Percentiles rank a stretch among this genome's conserved stretches.
Conservation (phyloP, 1,140 invertebrate species). For the Tetragnatha versicolor region DNA sequence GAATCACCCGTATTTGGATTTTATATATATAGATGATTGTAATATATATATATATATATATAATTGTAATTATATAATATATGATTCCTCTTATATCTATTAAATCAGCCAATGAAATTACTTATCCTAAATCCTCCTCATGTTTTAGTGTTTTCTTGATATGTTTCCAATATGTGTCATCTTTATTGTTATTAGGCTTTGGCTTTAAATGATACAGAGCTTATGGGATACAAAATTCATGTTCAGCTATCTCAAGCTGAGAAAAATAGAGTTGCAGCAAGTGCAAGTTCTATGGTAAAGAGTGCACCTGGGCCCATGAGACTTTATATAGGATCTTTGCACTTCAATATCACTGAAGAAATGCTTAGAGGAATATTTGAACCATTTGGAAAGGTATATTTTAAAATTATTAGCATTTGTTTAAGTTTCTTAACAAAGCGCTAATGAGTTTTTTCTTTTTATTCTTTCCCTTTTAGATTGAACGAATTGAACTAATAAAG, state of each 20-base stretch:
- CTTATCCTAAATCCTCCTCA: too few relatives aligned
- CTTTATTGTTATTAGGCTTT: slow-evolving; percentile 89
- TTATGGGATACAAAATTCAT: slow-evolving; percentile 96
- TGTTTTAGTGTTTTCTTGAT: too few relatives aligned
- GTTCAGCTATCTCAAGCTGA: slow-evolving; percentile 99
- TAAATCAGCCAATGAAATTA: too few relatives aligned
- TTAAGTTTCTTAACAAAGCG: too few relatives aligned
- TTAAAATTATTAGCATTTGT: neutral
- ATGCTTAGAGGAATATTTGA: slow-evolving; percentile 99
- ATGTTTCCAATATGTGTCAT: too few relatives aligned
- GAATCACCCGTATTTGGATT: too few relatives aligned
- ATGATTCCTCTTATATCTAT: too few relatives aligned
- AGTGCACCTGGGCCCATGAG: slow-evolving; percentile 83
- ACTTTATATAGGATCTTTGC: slow-evolving; percentile 95
- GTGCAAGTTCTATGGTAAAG: slow-evolving; percentile 60
- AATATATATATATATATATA: too few relatives aligned
- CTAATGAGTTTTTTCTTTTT: too few relatives aligned
- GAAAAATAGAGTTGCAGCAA: slow-evolving; percentile 79
- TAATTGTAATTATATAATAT: too few relatives aligned
- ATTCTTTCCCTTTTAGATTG: slow-evolving; percentile 71
- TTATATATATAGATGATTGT: too few relatives aligned
- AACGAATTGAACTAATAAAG: slow-evolving; percentile 94
- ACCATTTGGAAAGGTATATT: slow-evolving; percentile 87
- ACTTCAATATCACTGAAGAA: slow-evolving; percentile 99
- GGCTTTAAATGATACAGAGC: slow-evolving; percentile 92